Evolutionary conservation across 2,888 invertebrate genomes (phyloP), one percentile per base, ranked within the genome.

Genomic region (Caradrina kadenii): DNA sequence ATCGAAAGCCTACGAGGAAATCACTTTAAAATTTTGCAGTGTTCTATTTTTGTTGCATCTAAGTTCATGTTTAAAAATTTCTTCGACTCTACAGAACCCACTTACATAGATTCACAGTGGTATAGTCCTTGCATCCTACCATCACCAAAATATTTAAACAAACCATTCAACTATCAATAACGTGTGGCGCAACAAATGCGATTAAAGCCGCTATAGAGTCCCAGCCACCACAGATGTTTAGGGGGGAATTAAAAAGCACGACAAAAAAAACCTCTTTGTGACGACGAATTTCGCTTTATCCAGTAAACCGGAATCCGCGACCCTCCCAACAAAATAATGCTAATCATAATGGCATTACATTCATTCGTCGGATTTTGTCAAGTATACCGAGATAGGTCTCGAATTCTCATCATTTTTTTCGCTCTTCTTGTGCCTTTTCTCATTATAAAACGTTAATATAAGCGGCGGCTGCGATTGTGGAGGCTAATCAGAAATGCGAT

Each of bases 271-370:
- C 84, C 76, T 87, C 90, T 92, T 94, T 94, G 93, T 94, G 91
- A 89, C 91, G 89, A 89, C 90, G 85, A 93, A 94, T 93, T 93
- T 93, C 92, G 90, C 89, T 94, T 94, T 94, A 94, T 94, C 91
- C 91, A 88, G 90, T 90, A 95, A 95, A 96, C 95, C 93, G 94
- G 95, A 94, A 94, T 95, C 91, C 87, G 86, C 90, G 89, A 92
- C 91, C 94, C 94, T 94, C 88, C 89, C 87, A 83, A 85, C 87
- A 88, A 91, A 94, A 94, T 95, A 94, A 95, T 94, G 94, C 95
- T 95, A 95, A 96, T 96, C 94, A 93, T 95, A 95, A 95, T 94
- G 91, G 93, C 92, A 95, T 94, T 95, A 95, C 94, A 93, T 94
- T 94, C 93, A 94, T 94, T 94, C 93, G 89, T 79, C 83, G 93